phyloP scores from a whole-genome alignment of 2,113 vertebrate species.

The Alaudala cheleensis region DNA sequence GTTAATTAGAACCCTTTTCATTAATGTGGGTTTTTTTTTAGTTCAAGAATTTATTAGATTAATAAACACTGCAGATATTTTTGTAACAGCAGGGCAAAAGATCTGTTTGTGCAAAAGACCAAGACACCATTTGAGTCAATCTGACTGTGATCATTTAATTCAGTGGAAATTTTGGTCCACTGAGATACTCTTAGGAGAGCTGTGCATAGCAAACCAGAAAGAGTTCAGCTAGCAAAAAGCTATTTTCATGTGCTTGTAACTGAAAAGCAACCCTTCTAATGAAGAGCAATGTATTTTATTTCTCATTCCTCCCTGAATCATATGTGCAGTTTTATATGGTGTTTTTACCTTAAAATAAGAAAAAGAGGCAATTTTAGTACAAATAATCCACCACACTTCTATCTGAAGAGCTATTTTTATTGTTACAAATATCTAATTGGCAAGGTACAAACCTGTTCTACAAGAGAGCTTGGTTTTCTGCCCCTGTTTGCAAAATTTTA shows the following conservation, averaged over 20 bases:
- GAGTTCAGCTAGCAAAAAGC: neutral
- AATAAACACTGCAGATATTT: constrained; percentile 27
- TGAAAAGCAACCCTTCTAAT: neutral
- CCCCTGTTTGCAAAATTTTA: neutral
- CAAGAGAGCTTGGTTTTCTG: neutral
- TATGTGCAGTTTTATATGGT: neutral
- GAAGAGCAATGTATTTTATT: neutral
- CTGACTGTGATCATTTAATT: neutral
- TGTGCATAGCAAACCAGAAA: neutral
- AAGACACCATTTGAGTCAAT: neutral
- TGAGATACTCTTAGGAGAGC: neutral
- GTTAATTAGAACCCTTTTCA: constrained; percentile 10
- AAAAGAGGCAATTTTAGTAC: neutral
- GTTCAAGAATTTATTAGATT: neutral
- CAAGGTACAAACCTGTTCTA: neutral
- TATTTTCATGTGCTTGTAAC: neutral
- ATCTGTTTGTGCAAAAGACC: neutral
- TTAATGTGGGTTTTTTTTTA: neutral
- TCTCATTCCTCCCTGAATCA: neutral
- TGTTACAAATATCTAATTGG: neutral
- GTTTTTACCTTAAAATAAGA: neutral
- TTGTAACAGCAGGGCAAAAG: neutral
- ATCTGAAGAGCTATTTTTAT: neutral
- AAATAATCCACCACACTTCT: neutral
- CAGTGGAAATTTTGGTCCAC: neutral